phyloP scores from a whole-genome alignment of 2,888 invertebrate genomes.

The Hyalella azteca region DNA sequence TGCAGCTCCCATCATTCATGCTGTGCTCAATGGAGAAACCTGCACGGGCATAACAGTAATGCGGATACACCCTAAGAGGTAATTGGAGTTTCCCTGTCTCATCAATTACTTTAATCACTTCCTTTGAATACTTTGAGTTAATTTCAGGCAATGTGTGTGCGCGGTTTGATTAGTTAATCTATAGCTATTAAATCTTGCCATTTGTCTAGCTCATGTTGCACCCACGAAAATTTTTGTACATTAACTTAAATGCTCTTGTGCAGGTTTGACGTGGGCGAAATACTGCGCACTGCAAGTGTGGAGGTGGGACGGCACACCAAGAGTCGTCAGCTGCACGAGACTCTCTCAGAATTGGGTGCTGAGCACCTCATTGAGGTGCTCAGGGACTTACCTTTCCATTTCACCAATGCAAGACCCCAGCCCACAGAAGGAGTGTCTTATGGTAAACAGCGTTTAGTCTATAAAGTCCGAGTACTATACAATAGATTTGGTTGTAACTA shows the following conservation, averaged over 20 bases:
- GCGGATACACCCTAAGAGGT: slow-evolving; percentile 61
- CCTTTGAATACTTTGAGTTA: too few species aligned
- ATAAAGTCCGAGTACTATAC: too few species aligned
- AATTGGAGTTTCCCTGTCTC: neutral
- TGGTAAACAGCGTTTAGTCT: too few species aligned
- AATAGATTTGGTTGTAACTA: too few species aligned
- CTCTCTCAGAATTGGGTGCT: slow-evolving; percentile 74
- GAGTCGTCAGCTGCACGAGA: slow-evolving; percentile 72
- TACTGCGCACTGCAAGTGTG: slow-evolving; percentile 63
- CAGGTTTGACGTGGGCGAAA: slow-evolving; percentile 78
- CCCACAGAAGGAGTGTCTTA: slow-evolving; percentile 70
- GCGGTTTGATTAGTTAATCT: too few species aligned
- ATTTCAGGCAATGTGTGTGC: too few species aligned
- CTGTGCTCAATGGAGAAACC: slow-evolving; percentile 64
- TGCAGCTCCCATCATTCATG: slow-evolving; percentile 64
- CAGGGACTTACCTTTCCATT: slow-evolving; percentile 68
- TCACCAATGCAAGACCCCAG: slow-evolving; percentile 71
- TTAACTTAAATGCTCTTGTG: slow-evolving; percentile 11
- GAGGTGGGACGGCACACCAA: slow-evolving; percentile 69
- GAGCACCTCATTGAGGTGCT: slow-evolving; percentile 72
- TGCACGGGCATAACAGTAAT: slow-evolving; percentile 65
- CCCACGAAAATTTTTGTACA: neutral
- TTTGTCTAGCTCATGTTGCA: too few species aligned
- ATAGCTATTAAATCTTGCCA: too few species aligned
- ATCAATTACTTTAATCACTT: neutral